Conservation (phyloP, 2,888 invertebrate genomes). For the Geophilus truncorum region DNA sequence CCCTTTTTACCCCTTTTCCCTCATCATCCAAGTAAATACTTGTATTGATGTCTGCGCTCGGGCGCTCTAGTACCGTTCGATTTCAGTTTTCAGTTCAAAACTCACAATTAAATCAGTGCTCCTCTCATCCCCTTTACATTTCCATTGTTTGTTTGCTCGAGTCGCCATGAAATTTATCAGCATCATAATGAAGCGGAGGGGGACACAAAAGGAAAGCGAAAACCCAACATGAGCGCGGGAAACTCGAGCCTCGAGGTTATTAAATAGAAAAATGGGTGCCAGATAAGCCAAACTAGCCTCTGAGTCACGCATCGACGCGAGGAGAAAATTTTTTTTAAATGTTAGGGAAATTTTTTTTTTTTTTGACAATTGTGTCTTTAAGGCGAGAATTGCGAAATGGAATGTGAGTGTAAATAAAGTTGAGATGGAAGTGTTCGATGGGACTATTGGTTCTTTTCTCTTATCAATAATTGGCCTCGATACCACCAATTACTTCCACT, state of each 20-base stretch:
- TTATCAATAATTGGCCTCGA: constrained; percentile 32
- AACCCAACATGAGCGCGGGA: constrained; percentile 1
- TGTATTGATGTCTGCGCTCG: background rate
- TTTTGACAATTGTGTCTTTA: background rate
- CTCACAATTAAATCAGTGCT: constrained; percentile 1
- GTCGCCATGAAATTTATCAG: constrained; percentile 28
- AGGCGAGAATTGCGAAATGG: too few relatives aligned
- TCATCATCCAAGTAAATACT: constrained; percentile 17
- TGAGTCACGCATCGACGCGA: background rate
- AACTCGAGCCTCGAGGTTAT: constrained; percentile 15
- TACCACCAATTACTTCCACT: constrained; percentile 33
- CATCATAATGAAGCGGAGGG: constrained; percentile 15
- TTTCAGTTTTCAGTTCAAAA: constrained; percentile 13
- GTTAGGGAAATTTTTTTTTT: too few relatives aligned
- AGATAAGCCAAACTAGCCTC: constrained; percentile 3
- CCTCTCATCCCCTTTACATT: background rate
- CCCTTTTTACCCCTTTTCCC: too few relatives aligned
- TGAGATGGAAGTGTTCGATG: background rate
- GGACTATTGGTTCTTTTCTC: constrained; percentile 18
- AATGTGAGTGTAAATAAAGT: too few relatives aligned
- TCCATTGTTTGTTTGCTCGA: constrained; percentile 24
- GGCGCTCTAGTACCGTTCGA: background rate
- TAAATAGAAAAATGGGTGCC: constrained; percentile 6
- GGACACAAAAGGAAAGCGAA: background rate
- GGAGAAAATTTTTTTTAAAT: too few relatives aligned